A percentile compares a stretch with the other conserved stretches of the same genome.
Conservation (phyloP, 2,888 invertebrate genomes). For the Blastobasis lacticolella region DNA sequence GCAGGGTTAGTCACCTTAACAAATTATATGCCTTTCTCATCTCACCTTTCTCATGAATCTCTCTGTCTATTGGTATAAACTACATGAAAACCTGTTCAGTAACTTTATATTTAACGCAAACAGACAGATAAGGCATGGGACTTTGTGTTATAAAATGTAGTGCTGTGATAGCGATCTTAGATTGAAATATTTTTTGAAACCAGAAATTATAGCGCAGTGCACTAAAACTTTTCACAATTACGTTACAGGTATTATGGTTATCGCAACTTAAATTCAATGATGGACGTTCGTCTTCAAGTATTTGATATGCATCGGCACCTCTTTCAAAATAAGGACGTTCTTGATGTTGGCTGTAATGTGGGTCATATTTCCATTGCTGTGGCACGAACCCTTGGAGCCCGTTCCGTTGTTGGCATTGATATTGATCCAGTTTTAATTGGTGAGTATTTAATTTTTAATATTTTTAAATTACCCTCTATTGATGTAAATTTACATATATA, state of each 20-base stretch:
- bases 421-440: conserved; percentile 91
- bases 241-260: conserved; percentile 91
- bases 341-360: conserved; percentile 98
- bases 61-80: not conserved
- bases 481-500: too few species aligned
- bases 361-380: conserved; percentile 95
- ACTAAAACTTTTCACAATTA: not conserved
- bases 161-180: too few species aligned
- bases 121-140: too few species aligned
- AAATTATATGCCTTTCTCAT: not conserved
- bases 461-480: not conserved
- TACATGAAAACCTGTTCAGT: too few species aligned
- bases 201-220: too few species aligned
- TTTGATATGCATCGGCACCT: conserved; percentile 86
- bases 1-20: not conserved
- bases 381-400: conserved; percentile 89
- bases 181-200: too few species aligned
- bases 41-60: not conserved
- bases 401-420: conserved; percentile 93
- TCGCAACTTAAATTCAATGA: conserved; percentile 85
- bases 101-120: too few species aligned
- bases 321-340: conserved; percentile 91
- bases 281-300: conserved; percentile 88
- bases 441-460: conserved; percentile 17
- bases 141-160: too few species aligned